phyloP scores from a whole-genome alignment of 1,140 invertebrate genomes.

The Zaprionus taronus region DNA sequence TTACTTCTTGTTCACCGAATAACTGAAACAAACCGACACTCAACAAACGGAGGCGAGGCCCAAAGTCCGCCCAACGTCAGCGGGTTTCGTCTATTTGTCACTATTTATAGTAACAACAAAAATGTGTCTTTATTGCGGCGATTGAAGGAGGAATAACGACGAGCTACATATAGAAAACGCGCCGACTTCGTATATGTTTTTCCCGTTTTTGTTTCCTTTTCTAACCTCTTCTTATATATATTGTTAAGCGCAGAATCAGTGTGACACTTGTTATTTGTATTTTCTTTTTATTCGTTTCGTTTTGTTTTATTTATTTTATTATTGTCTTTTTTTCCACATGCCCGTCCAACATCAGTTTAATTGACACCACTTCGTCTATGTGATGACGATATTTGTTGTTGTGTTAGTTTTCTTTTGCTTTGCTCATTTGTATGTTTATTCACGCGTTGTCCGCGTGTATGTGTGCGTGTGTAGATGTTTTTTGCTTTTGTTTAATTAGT shows the following conservation, averaged over 20 bases:
- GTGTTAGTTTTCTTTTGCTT: conserved; percentile 27
- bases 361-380: conserved; percentile 3
- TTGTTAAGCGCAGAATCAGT: conserved; percentile 8
- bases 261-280: background rate
- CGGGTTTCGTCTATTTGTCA: conserved; percentile 62
- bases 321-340: conserved; percentile 44
- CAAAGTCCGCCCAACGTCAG: conserved; percentile 20
- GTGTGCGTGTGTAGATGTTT: conserved; percentile 28
- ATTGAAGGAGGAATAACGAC: conserved; percentile 33
- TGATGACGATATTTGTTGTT: conserved; percentile 32
- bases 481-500: conserved; percentile 37
- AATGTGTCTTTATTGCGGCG: conserved; percentile 9
- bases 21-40: background rate
- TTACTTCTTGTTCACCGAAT: conserved; percentile 17
- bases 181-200: conserved; percentile 18
- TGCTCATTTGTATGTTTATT: conserved; percentile 41
- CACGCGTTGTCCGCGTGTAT: conserved; percentile 42
- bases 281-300: conserved; percentile 11
- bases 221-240: background rate
- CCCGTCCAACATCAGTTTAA: background rate
- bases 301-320: conserved; percentile 66
- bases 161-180: conserved; percentile 8
- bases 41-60: background rate
- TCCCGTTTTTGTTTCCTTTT: conserved; percentile 27
- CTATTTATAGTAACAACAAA: conserved; percentile 72